Conservation (phyloP, 2,797 vertebrate species). For the Eremophila alpestris region DNA sequence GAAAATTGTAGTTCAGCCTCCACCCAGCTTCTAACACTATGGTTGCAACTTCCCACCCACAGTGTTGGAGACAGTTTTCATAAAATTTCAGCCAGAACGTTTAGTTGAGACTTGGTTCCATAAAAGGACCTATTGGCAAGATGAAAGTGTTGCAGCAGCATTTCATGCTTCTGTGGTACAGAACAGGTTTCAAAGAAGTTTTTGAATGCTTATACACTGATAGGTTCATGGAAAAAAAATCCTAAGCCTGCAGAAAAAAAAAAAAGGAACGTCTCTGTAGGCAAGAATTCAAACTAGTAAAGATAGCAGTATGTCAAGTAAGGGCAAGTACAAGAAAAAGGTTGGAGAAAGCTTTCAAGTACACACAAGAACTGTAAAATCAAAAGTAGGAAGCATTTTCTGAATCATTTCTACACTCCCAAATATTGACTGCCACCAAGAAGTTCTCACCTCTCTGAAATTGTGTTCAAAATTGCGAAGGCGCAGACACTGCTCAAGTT, state of each 20-base stretch:
- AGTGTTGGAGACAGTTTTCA: neutral
- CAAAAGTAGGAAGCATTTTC: neutral
- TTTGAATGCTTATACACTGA: neutral
- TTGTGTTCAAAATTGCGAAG: slow-evolving; percentile 93
- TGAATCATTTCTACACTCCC: neutral
- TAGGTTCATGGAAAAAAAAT: neutral
- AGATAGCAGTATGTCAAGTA: neutral
- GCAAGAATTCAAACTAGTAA: neutral
- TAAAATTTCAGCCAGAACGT: slow-evolving; percentile 6
- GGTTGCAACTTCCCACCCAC: slow-evolving; percentile 55
- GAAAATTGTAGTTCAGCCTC: slow-evolving; percentile 20
- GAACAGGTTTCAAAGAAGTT: slow-evolving; percentile 8
- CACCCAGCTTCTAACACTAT: slow-evolving; percentile 30
- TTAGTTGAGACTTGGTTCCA: neutral
- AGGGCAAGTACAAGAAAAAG: neutral
- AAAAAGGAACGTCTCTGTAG: neutral
- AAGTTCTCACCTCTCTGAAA: slow-evolving; percentile 89
- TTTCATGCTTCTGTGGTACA: neutral
- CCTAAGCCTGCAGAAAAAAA: neutral
- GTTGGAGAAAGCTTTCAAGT: neutral
- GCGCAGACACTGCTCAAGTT: slow-evolving; percentile 91
- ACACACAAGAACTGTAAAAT: neutral
- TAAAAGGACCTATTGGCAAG: neutral
- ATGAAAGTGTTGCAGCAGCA: neutral
- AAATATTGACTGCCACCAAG: slow-evolving; percentile 15